Percentiles rank a stretch among this genome's conserved stretches.
Conservation (phyloP, 2,888 invertebrate genomes). For the Helicoverpa assulta region DNA sequence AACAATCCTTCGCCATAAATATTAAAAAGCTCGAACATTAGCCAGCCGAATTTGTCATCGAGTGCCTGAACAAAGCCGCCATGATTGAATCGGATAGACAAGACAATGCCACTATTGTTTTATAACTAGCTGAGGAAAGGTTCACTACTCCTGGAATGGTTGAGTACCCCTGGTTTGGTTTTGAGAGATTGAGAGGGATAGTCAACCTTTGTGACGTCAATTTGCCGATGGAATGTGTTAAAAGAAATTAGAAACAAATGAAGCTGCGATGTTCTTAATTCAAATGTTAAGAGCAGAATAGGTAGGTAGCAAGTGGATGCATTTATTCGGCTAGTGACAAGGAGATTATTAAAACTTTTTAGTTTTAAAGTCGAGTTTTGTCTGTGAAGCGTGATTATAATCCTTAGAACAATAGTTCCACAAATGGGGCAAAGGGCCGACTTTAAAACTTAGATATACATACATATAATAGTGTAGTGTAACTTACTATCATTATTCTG, state of each 20-base stretch:
- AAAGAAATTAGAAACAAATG: not conserved
- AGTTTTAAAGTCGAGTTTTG: too few species aligned
- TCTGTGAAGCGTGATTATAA: too few species aligned
- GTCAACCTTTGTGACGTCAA: not conserved
- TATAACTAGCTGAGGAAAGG: conserved; percentile 48
- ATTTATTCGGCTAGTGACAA: too few species aligned
- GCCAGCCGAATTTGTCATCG: conserved; percentile 71
- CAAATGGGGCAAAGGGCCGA: too few species aligned
- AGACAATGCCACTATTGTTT: conserved; percentile 68
- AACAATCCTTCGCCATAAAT: conserved; percentile 51
- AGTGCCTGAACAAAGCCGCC: conserved; percentile 71
- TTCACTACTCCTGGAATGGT: conserved; percentile 16
- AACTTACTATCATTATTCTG: too few species aligned
- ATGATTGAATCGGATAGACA: conserved; percentile 73
- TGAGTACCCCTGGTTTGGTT: conserved; percentile 47
- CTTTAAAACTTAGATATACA: too few species aligned
- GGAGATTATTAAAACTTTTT: too few species aligned
- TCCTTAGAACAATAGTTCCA: too few species aligned
- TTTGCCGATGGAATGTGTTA: not conserved
- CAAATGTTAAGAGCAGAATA: too few species aligned
- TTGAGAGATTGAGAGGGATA: conserved; percentile 36
- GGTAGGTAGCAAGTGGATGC: too few species aligned
- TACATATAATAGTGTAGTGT: too few species aligned
- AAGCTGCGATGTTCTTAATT: too few species aligned
- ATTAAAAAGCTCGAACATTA: conserved; percentile 54